These are phyloP conservation scores for Pectinophora gossypiella DNA, from an alignment of 1,140 invertebrate genomes.

Conservation along the genomic window DNA sequence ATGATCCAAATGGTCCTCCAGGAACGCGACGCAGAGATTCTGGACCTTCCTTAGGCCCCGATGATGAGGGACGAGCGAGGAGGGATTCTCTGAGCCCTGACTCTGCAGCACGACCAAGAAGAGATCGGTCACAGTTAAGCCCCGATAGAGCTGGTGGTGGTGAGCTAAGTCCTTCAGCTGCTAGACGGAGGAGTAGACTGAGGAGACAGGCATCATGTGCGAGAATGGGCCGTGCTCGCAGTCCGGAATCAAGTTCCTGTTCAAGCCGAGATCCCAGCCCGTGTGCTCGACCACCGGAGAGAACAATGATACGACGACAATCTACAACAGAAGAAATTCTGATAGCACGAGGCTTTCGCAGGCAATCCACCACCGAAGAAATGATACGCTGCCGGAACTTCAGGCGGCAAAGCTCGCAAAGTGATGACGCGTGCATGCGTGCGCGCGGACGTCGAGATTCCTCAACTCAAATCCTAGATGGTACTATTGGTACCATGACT, in stretches of 20 bases:
- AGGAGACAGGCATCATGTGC: constrained; percentile 88
- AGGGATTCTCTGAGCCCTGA: constrained; percentile 92
- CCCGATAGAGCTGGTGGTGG: constrained; percentile 84
- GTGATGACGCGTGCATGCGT: constrained; percentile 83
- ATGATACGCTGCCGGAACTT: constrained; percentile 94
- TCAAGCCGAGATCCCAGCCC: constrained; percentile 84
- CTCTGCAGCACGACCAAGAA: constrained; percentile 82
- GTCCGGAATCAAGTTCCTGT: constrained; percentile 85
- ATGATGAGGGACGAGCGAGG: constrained; percentile 83
- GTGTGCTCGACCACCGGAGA: constrained; percentile 78
- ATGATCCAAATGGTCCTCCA: constrained; percentile 86
- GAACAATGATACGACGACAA: constrained; percentile 87
- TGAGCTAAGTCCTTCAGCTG: constrained; percentile 82
- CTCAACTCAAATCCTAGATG: constrained; percentile 92
- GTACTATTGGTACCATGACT: constrained; percentile 94
- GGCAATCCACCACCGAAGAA: constrained; percentile 93
- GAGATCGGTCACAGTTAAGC: constrained; percentile 86
- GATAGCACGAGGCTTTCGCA: constrained; percentile 90
- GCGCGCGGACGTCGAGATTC: constrained; percentile 90
- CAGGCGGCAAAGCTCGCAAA: constrained; percentile 86
- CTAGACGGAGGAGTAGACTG: constrained; percentile 79
- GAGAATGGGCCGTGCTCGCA: constrained; percentile 74
- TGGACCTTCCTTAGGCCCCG: constrained; percentile 88
- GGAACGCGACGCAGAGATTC: constrained; percentile 80
- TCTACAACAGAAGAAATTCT: constrained; percentile 94